A percentile compares a stretch with the other conserved stretches of the same genome.
Conservation (phyloP, 2,113 vertebrate species). For the Sphaerodactylus townsendi region DNA sequence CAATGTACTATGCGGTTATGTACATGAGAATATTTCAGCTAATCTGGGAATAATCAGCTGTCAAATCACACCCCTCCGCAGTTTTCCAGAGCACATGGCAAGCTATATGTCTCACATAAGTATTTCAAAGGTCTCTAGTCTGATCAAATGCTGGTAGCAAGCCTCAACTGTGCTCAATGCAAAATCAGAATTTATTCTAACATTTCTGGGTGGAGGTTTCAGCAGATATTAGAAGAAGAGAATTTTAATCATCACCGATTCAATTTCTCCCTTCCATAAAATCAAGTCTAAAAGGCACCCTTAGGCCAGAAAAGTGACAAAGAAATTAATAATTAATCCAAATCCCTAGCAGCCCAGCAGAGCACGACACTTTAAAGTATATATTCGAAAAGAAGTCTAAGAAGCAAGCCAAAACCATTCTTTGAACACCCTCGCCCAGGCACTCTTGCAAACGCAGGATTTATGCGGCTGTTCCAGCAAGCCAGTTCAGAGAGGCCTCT, state of each 20-base stretch:
- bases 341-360: slow-evolving; percentile 26
- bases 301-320: slow-evolving; percentile 50
- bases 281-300: slow-evolving; percentile 31
- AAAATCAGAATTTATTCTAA: background rate
- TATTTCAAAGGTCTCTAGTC: background rate
- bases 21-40: background rate
- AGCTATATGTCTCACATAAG: background rate
- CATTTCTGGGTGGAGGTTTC: background rate
- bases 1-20: background rate
- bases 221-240: background rate
- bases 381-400: slow-evolving; percentile 15
- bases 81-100: background rate
- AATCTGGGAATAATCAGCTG: too few species aligned
- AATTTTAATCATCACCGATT: slow-evolving; percentile 13
- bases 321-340: slow-evolving; percentile 56
- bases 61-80: background rate
- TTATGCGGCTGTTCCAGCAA: slow-evolving; percentile 51
- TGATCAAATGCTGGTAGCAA: background rate
- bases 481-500: slow-evolving; percentile 55
- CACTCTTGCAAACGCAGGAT: slow-evolving; percentile 37
- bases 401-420: slow-evolving; percentile 54
- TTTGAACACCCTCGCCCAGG: slow-evolving; percentile 49
- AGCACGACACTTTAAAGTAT: slow-evolving; percentile 62
- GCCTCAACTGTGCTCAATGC: background rate
- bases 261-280: background rate